Evolutionary conservation across 2,113 vertebrate species (phyloP).

Genomic region (Trichomycterus rosablanca): DNA sequence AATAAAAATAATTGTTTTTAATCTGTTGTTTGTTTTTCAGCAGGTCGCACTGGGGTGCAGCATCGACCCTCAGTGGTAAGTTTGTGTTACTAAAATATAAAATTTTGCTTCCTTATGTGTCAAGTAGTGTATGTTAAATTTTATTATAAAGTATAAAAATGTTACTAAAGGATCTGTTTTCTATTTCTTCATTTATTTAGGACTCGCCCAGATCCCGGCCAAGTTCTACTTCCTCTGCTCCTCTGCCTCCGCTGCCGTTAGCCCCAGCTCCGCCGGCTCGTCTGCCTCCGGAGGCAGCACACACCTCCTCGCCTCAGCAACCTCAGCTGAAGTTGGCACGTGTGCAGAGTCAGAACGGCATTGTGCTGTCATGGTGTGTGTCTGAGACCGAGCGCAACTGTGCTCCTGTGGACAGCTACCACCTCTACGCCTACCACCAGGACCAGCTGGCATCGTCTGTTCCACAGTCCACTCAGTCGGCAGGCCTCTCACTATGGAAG

Average conservation of each 20-base stretch:
- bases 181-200: slow-evolving; percentile 38
- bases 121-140: not conserved
- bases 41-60: slow-evolving; percentile 14
- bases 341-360: slow-evolving; percentile 93
- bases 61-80: slow-evolving; percentile 39
- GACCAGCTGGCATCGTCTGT: slow-evolving; percentile 53
- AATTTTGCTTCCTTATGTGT: too few relatives aligned
- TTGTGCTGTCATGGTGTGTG: slow-evolving; percentile 95
- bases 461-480: slow-evolving; percentile 54
- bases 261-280: slow-evolving; percentile 63
- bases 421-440: slow-evolving; percentile 89
- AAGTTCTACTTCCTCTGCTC: slow-evolving; percentile 31
- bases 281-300: slow-evolving; percentile 74
- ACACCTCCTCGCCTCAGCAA: slow-evolving; percentile 76
- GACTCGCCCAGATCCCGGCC: slow-evolving; percentile 57
- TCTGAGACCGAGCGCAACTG: slow-evolving; percentile 87
- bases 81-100: not conserved
- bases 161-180: not conserved
- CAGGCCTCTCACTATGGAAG: slow-evolving; percentile 82
- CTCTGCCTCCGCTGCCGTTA: slow-evolving; percentile 61
- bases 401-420: slow-evolving; percentile 91
- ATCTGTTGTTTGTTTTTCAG: slow-evolving; percentile 7
- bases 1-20: too few relatives aligned
- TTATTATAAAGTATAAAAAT: not conserved
- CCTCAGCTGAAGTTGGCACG: slow-evolving; percentile 82